Evolutionary conservation across 2,888 invertebrate genomes (phyloP), one percentile per base, ranked within the genome.

Genomic region (Oscheius sp.): DNA sequence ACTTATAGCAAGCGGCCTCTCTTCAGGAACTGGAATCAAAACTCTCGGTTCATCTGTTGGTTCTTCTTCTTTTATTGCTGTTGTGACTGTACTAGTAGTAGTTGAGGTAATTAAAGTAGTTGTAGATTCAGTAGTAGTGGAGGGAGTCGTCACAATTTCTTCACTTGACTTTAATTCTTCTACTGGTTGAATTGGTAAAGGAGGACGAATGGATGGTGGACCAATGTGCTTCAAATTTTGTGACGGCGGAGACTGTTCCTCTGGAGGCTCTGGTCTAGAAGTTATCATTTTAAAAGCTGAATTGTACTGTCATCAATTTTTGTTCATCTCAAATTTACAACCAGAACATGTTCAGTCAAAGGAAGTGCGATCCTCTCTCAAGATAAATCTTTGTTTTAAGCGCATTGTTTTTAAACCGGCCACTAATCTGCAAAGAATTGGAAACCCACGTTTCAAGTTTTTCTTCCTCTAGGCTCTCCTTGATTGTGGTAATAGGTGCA

Each of bases 161-260:
- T 6, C 29, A 3, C 12, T 31, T 6, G 2, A 12, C 20, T 50
- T 3, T 29, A n/a, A 3, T 5, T n/a, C 29, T 4, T 17, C 27
- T 27, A 31, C 29, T 27, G 33, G 55, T 3, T 17, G 31, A 17
- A 5, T 33, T 23, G 27, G n/a, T n/a, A 33, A n/a, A 39, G 64
- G 64, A 23, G 46, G 46, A 15, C 50, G 48, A 20, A 64, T 64
- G 1, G 64, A 31, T 3, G 64, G 64, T 10, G 64, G 64, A 6
- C 64, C 64, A 25, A 12, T 15, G 20, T 48, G 48, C 8, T 37
- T 8, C 8, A 10, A 15, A 37, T 10, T 15, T 37, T 10, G 8
- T 37, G 37, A 15, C 15, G 37, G 39, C 39, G n/a, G 33, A 17
- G 17, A 29, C 45, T 45, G 42, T 1, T 12, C 6, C 3, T 12